Base-by-base conservation (phyloP, 1,140 invertebrate species). In the Megathymus violae region DNA sequence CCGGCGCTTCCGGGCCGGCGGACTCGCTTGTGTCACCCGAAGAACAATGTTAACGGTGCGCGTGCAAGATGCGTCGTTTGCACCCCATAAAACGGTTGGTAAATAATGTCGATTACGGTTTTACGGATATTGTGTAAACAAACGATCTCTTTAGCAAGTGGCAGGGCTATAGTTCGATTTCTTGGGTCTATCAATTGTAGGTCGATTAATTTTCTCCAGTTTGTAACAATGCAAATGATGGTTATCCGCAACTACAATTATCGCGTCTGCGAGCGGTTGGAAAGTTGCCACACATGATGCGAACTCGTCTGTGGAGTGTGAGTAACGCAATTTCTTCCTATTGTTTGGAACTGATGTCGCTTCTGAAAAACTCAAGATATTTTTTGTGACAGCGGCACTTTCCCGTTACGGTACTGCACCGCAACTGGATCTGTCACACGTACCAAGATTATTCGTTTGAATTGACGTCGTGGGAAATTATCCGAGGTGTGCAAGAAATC, bases 291-390 rank as follows among this genome's bases (percentile, higher is more conserved):
- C 64, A 68, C 69, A 74, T 68, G 77, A 56, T 58, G 67, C 73
- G 70, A 73, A 71, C 52, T 56, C 67, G 58, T 69, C 69, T 76
- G 69, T 52, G 60, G 58, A 70, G 67, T 85, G 79, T 82, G 83
- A 79, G 79, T 85, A 78, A 72, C 71, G 74, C 65, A 76, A 71
- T 88, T 88, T 88, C 87, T 81, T 86, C 81, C 79, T 85, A 88
- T 89, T 89, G 87, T 89, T 85, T 51, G 56, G 67, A 68, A 62
- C 59, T 54, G 60, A 13, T 63, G 59, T 43, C 60, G 51, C 52
- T 52, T 62, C 69, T 82, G 73, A 85, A 85, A 84, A 80, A 82
- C 59, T 65, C 46, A 43, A 59, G 69, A 41, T 41, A 63, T 71
- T 83, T 82, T 82, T 80, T 72, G 59, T 58, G 59, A 44, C 40